These are phyloP conservation scores for Monodelphis domestica DNA, from an alignment of 2,797 vertebrate genomes.

Conservation along the genomic window DNA sequence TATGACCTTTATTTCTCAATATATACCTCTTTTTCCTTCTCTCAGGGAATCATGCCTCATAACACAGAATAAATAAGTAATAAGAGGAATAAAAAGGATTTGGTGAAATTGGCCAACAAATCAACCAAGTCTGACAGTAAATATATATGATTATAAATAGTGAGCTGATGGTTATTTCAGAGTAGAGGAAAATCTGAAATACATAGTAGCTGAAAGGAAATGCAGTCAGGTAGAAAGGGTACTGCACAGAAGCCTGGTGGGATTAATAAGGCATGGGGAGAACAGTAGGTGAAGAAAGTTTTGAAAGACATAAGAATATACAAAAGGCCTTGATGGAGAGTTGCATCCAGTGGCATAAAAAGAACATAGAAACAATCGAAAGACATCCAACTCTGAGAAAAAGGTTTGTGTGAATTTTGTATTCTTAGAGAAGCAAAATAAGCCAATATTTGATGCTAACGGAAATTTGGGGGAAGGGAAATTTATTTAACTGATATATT, in stretches of 20 bases:
- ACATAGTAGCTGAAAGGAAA: slow-evolving; percentile 16
- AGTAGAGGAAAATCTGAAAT: slow-evolving; percentile 38
- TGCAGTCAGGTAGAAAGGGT: background rate
- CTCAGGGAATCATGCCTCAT: background rate
- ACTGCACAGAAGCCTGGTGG: background rate
- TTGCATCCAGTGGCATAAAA: background rate
- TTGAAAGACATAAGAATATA: background rate
- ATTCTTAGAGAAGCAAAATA: background rate
- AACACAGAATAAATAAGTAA: background rate
- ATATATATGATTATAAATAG: slow-evolving; percentile 1
- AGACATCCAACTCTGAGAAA: background rate
- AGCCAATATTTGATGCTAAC: background rate
- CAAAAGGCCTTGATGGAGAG: background rate
- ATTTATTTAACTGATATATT: background rate
- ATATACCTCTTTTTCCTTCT: background rate
- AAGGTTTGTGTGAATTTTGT: background rate
- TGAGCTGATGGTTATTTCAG: slow-evolving; percentile 27
- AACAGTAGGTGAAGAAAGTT: background rate
- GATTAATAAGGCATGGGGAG: background rate
- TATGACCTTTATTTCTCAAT: background rate
- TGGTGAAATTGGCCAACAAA: background rate
- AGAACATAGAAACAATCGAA: background rate
- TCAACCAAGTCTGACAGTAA: background rate
- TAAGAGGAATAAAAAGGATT: background rate
- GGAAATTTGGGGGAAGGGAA: slow-evolving; percentile 25